Conservation (phyloP, 2,113 vertebrate species). For the Calyptomena viridis region DNA sequence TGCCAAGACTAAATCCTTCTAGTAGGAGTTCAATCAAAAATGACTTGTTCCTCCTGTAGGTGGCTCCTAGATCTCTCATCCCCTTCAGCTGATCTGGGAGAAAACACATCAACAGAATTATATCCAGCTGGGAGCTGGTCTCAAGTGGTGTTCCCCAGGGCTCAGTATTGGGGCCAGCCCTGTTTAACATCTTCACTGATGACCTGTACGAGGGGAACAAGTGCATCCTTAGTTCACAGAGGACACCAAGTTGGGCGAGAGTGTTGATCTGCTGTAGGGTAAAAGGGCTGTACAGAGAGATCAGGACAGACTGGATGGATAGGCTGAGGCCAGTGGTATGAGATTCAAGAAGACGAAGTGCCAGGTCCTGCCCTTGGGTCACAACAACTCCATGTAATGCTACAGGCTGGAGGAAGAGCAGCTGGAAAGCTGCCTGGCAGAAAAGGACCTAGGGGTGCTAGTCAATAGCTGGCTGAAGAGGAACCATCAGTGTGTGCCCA, state of each 20-base stretch:
- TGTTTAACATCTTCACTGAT: not conserved
- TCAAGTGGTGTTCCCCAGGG: not conserved
- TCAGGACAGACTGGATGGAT: not conserved
- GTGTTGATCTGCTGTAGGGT: not conserved
- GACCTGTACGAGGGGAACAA: not conserved
- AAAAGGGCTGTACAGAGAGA: not conserved
- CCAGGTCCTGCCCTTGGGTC: not conserved
- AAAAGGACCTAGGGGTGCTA: not conserved
- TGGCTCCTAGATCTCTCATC: not conserved
- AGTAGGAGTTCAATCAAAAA: not conserved
- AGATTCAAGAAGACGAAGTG: not conserved
- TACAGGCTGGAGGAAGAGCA: not conserved
- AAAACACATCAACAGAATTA: not conserved
- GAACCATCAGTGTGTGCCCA: not conserved
- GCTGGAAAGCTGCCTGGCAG: not conserved
- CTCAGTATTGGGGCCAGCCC: not conserved
- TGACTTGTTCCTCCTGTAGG: not conserved
- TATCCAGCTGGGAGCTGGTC: not conserved
- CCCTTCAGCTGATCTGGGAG: not conserved
- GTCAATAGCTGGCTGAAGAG: not conserved
- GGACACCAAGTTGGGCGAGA: not conserved
- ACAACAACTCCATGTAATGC: not conserved
- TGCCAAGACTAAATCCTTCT: not conserved
- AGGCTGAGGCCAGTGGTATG: not conserved
- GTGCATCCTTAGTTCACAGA: not conserved